These are phyloP conservation scores for Platysternon megacephalum DNA, from an alignment of 2,113 vertebrate genomes.

Conservation along the genomic window DNA sequence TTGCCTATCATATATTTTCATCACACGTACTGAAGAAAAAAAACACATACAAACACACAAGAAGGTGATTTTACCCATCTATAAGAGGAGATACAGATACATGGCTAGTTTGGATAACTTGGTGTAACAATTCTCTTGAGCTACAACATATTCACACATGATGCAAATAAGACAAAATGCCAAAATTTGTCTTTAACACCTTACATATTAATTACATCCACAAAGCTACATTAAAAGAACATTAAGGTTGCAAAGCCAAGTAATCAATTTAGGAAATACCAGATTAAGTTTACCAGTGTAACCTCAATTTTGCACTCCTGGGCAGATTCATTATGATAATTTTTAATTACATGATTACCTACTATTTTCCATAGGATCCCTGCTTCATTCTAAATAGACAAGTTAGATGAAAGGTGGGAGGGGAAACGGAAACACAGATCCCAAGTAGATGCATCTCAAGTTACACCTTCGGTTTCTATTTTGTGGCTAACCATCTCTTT, in stretches of 20 bases:
- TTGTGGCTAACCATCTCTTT: not conserved
- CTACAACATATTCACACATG: not conserved
- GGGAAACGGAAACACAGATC: conserved; percentile 29
- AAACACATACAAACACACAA: not conserved
- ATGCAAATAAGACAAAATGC: not conserved
- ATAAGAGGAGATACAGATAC: not conserved
- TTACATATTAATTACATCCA: not conserved
- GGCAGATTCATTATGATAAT: not conserved
- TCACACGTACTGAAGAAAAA: not conserved
- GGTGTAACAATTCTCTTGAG: not conserved
- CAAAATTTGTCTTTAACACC: not conserved
- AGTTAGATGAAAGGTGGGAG: not conserved
- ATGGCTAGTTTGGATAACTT: not conserved
- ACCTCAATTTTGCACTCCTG: not conserved
- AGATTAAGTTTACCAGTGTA: conserved; percentile 26
- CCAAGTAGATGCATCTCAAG: not conserved
- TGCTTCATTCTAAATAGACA: not conserved
- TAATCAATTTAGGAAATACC: conserved; percentile 11
- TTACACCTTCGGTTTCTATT: rapidly evolving
- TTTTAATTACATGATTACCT: conserved; percentile 2
- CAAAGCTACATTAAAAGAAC: conserved; percentile 13
- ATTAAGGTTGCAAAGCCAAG: not conserved
- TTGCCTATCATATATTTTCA: not conserved
- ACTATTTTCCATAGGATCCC: not conserved
- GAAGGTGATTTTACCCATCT: not conserved